Conservation (phyloP, 1,140 invertebrate species). For the Tribolium madens region DNA sequence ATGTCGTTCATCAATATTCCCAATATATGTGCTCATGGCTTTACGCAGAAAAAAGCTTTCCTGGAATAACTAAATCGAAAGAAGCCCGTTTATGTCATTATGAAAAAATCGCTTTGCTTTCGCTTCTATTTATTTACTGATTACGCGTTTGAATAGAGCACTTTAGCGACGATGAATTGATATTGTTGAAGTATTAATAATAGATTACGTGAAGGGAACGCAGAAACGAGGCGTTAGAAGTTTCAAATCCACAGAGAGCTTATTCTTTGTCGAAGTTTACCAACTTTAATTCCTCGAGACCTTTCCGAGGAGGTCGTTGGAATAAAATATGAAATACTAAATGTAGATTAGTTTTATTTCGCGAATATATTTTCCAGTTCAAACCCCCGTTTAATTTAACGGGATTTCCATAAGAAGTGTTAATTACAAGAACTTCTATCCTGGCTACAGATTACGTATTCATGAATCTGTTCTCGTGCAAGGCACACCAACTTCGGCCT, state of each 20-base stretch:
- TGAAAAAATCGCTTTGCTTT: background rate
- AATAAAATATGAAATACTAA: constrained; percentile 58
- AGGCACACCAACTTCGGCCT: constrained; percentile 34
- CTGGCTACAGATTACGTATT: constrained; percentile 51
- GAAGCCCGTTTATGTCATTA: constrained; percentile 19
- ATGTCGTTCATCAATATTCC: constrained; percentile 61
- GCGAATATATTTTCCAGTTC: constrained; percentile 54
- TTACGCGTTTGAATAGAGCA: constrained; percentile 19
- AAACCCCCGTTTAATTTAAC: constrained; percentile 58
- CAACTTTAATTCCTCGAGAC: constrained; percentile 54
- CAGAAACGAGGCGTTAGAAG: constrained; percentile 40
- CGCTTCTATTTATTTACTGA: constrained; percentile 10
- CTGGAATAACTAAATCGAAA: background rate
- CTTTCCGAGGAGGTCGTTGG: constrained; percentile 20
- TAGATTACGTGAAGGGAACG: constrained; percentile 53
- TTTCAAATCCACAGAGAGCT: constrained; percentile 51
- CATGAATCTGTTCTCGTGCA: constrained; percentile 45
- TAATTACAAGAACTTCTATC: constrained; percentile 60
- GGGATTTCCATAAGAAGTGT: constrained; percentile 63
- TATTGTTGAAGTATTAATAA: constrained; percentile 53
- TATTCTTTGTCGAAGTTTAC: constrained; percentile 43
- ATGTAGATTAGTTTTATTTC: constrained; percentile 58
- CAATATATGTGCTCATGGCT: background rate
- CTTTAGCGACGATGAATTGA: constrained; percentile 39
- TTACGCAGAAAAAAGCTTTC: background rate